Conservation (phyloP, 2,797 vertebrate genomes). For the Petrocephalus schoutedeni region DNA sequence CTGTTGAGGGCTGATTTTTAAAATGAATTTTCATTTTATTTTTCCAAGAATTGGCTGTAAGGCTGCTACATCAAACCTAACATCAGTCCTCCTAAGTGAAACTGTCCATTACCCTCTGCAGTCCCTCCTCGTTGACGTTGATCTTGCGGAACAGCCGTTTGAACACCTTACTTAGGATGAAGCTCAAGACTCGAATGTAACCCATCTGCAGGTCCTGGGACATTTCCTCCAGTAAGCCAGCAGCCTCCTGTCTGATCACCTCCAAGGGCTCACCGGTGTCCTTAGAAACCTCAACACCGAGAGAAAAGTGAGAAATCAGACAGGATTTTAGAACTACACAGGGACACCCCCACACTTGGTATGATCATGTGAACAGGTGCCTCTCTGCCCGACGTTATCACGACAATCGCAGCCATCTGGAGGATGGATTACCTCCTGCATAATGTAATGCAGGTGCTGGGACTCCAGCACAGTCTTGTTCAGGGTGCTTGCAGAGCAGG, state of each 20-base stretch:
- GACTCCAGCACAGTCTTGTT: constrained; percentile 80
- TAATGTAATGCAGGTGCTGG: constrained; percentile 72
- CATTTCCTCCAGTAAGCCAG: constrained; percentile 82
- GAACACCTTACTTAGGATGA: constrained; percentile 77
- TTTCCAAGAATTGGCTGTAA: background rate
- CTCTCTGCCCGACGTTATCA: background rate
- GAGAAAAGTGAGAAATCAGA: background rate
- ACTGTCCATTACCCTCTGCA: constrained; percentile 68
- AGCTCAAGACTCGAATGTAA: constrained; percentile 78
- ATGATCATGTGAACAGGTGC: background rate
- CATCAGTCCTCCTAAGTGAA: background rate
- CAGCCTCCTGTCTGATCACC: constrained; percentile 70
- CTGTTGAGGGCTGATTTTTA: background rate
- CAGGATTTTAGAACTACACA: background rate
- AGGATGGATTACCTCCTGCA: constrained; percentile 69
- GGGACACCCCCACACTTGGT: background rate
- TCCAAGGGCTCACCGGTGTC: constrained; percentile 69
- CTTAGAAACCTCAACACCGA: constrained; percentile 63
- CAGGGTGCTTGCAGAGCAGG: constrained; percentile 70
- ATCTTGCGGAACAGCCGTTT: constrained; percentile 81
- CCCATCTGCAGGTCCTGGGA: constrained; percentile 82
- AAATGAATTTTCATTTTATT: background rate
- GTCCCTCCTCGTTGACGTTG: constrained; percentile 85
- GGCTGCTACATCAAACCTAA: background rate
- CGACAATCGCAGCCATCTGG: background rate